Conservation (phyloP, 1,140 invertebrate species). For the Diorhabda sublineata region DNA sequence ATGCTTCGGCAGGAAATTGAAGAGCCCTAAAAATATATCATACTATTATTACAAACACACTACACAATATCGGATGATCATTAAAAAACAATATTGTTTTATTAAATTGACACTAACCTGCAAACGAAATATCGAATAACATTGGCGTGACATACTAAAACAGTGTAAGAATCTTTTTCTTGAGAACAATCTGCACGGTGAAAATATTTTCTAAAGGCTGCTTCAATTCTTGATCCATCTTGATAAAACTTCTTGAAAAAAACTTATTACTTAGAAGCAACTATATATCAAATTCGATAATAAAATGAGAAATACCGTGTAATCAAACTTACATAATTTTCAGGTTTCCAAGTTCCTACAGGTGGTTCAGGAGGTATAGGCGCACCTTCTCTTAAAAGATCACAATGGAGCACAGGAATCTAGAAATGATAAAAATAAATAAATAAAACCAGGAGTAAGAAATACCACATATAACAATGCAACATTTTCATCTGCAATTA, state of each 20-base stretch:
- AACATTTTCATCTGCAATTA: no score
- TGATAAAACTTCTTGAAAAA: slow-evolving; percentile 79
- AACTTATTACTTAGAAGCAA: neutral
- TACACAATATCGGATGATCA: slow-evolving; percentile 8
- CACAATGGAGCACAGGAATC: slow-evolving; percentile 59
- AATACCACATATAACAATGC: no score
- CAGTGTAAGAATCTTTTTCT: slow-evolving; percentile 79
- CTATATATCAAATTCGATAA: no score
- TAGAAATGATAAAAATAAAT: slow-evolving; percentile 26
- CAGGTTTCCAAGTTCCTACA: slow-evolving; percentile 79
- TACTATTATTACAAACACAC: slow-evolving; percentile 34
- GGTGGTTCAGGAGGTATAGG: slow-evolving; percentile 93
- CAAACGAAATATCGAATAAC: slow-evolving; percentile 98
- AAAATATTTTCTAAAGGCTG: slow-evolving; percentile 91
- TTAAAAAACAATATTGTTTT: neutral
- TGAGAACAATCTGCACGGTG: slow-evolving; percentile 81
- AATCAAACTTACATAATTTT: slow-evolving; percentile 61
- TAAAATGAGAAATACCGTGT: no score
- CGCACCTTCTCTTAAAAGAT: slow-evolving; percentile 87
- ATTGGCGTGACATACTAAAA: slow-evolving; percentile 97
- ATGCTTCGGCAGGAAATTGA: slow-evolving; percentile 96
- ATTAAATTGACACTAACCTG: slow-evolving; percentile 60
- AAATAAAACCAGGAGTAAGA: no score
- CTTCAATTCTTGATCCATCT: slow-evolving; percentile 95
- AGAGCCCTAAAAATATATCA: slow-evolving; percentile 66